A percentile compares a stretch with the other conserved stretches of the same genome.
Conservation (phyloP, 2,888 invertebrate genomes). For the Mimachlamys varia region DNA sequence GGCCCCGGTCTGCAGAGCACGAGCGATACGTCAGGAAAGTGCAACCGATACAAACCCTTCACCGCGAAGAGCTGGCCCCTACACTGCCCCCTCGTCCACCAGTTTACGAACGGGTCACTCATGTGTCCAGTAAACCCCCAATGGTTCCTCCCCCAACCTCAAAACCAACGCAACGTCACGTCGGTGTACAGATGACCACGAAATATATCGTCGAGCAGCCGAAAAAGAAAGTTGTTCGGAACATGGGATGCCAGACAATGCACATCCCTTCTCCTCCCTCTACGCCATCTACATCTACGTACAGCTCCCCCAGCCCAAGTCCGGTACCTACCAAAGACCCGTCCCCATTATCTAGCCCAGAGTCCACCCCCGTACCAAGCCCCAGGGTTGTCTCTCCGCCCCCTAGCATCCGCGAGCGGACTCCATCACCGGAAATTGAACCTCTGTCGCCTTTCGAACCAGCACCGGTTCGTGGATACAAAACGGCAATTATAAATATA, state of each 20-base stretch:
- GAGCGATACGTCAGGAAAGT: conserved; percentile 9
- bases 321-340: background rate
- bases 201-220: background rate
- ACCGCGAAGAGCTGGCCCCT: background rate
- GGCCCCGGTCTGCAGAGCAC: background rate
- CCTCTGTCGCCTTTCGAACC: background rate
- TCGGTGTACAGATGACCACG: conserved; percentile 8
- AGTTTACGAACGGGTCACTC: background rate
- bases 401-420: background rate
- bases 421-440: conserved; percentile 24
- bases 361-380: background rate
- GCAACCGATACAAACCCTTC: background rate
- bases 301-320: background rate
- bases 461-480: background rate
- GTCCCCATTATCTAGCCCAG: background rate
- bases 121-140: background rate
- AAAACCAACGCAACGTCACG: conserved; percentile 13
- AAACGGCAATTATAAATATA: conserved; percentile 13
- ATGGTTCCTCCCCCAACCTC: background rate
- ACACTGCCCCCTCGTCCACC: background rate
- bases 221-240: conserved; percentile 3
- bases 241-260: background rate
- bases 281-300: background rate
- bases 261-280: background rate
- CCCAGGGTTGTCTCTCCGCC: background rate